These are phyloP conservation scores for Pelobates cultripes DNA, from an alignment of 2,797 vertebrate genomes.

Conservation along the genomic window DNA sequence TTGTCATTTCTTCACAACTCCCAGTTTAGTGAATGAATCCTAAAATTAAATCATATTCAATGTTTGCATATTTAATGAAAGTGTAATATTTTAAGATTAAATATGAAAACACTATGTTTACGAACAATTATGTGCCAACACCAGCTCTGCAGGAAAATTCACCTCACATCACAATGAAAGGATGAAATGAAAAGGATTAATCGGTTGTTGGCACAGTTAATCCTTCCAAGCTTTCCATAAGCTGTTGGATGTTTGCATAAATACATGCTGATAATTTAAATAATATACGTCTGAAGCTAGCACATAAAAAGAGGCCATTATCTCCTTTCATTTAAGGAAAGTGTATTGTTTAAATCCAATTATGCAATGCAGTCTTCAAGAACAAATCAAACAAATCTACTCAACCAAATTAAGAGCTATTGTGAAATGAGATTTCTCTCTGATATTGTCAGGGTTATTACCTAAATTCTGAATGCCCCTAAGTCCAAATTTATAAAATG, in stretches of 20 bases:
- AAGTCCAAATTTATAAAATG: no score
- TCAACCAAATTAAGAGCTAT: no score
- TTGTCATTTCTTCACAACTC: no score
- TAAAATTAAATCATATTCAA: not conserved
- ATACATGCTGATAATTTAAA: not conserved
- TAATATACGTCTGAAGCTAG: not conserved
- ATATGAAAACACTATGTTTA: conserved; percentile 18
- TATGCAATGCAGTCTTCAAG: no score
- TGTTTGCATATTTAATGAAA: not conserved
- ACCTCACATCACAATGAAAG: conserved; percentile 19
- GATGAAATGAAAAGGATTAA: conserved; percentile 29
- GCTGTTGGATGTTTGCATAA: conserved; percentile 1
- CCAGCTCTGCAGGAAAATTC: not conserved
- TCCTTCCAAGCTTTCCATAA: conserved; percentile 9
- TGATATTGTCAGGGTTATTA: no score
- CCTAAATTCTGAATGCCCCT: no score
- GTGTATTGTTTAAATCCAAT: not conserved
- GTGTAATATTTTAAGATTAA: not conserved
- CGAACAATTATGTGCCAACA: conserved; percentile 18
- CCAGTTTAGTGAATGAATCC: no score
- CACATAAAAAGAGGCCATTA: no score
- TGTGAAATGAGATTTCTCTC: no score
- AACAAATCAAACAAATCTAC: no score
- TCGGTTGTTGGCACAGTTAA: conserved; percentile 39
- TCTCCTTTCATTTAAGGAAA: not conserved